These are phyloP conservation scores for Formica exsecta DNA, from an alignment of 1,140 invertebrate genomes.

Conservation along the genomic window DNA sequence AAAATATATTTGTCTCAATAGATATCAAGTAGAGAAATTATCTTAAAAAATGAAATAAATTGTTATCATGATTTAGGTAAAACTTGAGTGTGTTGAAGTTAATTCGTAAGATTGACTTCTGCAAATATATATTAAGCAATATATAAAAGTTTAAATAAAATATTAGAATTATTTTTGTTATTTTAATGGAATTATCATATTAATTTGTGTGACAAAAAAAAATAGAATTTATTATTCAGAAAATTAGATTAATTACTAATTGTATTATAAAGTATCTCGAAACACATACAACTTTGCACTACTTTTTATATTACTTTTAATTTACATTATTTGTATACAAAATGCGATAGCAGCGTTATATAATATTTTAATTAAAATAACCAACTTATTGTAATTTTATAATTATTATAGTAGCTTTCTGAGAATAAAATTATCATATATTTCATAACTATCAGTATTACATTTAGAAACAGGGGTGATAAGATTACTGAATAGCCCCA, in stretches of 20 bases:
- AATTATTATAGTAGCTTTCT: neutral
- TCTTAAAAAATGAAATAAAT: neutral
- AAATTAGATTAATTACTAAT: constrained; percentile 10
- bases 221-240: neutral
- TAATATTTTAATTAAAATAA: neutral
- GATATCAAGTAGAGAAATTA: neutral
- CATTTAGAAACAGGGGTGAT: neutral
- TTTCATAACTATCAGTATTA: neutral
- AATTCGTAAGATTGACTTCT: neutral
- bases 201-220: neutral
- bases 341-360: neutral
- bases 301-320: neutral
- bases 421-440: neutral
- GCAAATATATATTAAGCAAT: neutral
- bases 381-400: neutral
- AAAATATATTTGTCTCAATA: neutral
- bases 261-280: neutral
- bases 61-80: neutral
- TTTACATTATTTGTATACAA: neutral
- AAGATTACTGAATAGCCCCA: neutral
- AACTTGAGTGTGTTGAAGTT: neutral
- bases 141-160: constrained; percentile 1
- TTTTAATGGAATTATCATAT: neutral
- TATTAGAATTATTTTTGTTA: neutral
- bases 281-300: neutral